Evolutionary conservation across 2,113 vertebrate species (phyloP).

Genomic region (Macrotis lagotis): DNA sequence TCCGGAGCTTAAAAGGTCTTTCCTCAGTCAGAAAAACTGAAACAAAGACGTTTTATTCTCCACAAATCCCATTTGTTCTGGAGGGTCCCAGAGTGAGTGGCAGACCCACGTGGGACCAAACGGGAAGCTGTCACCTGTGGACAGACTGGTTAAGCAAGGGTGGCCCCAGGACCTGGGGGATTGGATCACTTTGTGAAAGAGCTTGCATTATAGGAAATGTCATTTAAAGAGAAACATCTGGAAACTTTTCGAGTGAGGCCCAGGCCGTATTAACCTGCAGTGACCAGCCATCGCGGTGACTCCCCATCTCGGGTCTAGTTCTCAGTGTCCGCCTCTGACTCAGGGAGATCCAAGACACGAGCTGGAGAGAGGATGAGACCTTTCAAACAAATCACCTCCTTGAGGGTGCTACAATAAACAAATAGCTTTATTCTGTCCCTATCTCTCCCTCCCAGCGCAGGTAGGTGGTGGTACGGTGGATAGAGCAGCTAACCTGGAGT

Average conservation of each 20-base stretch:
- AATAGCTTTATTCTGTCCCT: not conserved
- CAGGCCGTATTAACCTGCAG: not conserved
- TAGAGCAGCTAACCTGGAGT: no score
- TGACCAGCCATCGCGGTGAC: not conserved
- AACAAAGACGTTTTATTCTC: conserved; percentile 34
- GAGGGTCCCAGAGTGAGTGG: not conserved
- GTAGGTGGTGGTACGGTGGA: not conserved
- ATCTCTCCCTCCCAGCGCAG: not conserved
- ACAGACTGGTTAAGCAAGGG: not conserved
- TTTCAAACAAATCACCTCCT: not conserved
- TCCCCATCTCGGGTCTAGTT: not conserved
- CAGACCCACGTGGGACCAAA: not conserved
- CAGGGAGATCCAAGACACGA: not conserved
- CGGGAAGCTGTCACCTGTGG: not conserved
- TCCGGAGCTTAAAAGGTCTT: conserved; percentile 22
- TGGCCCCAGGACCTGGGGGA: not conserved
- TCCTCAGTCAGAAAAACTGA: conserved; percentile 40
- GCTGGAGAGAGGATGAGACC: not conserved
- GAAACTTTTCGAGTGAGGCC: not conserved
- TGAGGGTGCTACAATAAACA: not conserved
- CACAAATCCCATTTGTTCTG: conserved; percentile 49
- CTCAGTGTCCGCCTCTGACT: no score
- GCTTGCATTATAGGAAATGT: not conserved
- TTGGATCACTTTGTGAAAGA: not conserved
- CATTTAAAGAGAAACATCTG: not conserved